Base-by-base conservation (phyloP, 2,888 invertebrate species). In the Eupithecia pulchellata region DNA sequence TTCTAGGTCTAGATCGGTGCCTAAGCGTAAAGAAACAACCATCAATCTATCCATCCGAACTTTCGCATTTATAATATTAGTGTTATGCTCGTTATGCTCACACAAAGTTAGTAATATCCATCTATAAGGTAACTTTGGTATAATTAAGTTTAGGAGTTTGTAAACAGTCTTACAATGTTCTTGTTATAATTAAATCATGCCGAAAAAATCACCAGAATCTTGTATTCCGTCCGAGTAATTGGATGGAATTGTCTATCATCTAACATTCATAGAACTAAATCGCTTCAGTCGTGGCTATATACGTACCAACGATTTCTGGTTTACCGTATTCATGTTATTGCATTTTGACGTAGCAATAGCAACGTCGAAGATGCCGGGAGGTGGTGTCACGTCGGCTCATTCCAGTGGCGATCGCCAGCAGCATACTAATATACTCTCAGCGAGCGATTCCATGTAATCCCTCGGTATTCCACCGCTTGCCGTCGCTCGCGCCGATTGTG, bases 351-450 rank as follows among this genome's bases (percentile, higher is more conserved):
- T 86, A 84, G 87, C 84, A 83, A 80, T 87, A 84, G 87, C 84
- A 82, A 79, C 84, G 81, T 79, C 79, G 83, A 83, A 82, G 85
- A 84, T 82, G 84, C 82, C 83, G 81, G 64, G 78, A 80, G 82
- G 84, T 88, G 86, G 84, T 88, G 86, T 91, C 91, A 91, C 91
- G 90, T 91, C 90, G 86, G 84, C 87, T 92, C 92, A 93, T 93
- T 92, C 92, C 93, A 88, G 86, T 83, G 88, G 90, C 84, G 88
- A 85, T 87, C 89, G 88, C 84, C 83, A 82, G 76, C 83, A 84
- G 93, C 92, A 93, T 93, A 92, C 92, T 93, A 93, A 93, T 93
- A 90, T 70, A 75, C 85, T 88, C 86, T 83, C 84, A 84, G 86
- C 88, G 86, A 91, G 89, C 89, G 86, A 90, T 89, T 89, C 87